phyloP scores from a whole-genome alignment of 2,888 invertebrate genomes.

The Selenia dentaria region DNA sequence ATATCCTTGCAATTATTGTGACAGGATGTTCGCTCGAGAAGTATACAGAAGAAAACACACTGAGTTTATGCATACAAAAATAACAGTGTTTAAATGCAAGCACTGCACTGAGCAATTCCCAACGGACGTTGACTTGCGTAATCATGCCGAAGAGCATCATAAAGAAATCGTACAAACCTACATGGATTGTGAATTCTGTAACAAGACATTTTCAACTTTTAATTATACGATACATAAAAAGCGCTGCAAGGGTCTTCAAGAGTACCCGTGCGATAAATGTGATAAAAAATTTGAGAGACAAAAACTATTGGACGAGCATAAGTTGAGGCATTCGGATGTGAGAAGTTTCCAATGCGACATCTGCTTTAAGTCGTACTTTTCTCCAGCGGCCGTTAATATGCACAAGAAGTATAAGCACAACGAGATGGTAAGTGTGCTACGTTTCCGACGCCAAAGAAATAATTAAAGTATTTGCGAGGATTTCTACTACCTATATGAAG shows the following conservation, averaged over 20 bases:
- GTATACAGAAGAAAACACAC: slow-evolving; percentile 57
- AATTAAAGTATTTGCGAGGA: too few species aligned
- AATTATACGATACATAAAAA: slow-evolving; percentile 67
- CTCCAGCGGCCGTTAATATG: not conserved
- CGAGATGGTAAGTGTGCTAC: too few species aligned
- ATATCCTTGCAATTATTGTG: slow-evolving; percentile 67
- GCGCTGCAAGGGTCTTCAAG: not conserved
- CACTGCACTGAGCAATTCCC: slow-evolving; percentile 53
- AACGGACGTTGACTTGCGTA: slow-evolving; percentile 41
- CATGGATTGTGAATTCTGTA: not conserved
- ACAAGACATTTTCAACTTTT: not conserved
- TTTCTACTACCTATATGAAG: too few species aligned
- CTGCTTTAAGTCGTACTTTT: slow-evolving; percentile 44
- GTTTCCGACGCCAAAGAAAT: too few species aligned
- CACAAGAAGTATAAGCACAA: slow-evolving; percentile 1
- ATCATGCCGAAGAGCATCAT: slow-evolving; percentile 50
- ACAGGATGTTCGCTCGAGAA: slow-evolving; percentile 65
- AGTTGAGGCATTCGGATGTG: slow-evolving; percentile 33
- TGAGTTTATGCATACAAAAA: slow-evolving; percentile 46
- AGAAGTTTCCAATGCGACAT: slow-evolving; percentile 41
- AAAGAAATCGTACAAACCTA: slow-evolving; percentile 39
- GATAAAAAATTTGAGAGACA: slow-evolving; percentile 36
- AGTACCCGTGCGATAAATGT: slow-evolving; percentile 36
- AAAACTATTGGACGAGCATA: slow-evolving; percentile 42
- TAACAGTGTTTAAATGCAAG: slow-evolving; percentile 44